Evolutionary conservation across 2,888 invertebrate species (phyloP), one percentile per base, ranked within the genome.

Genomic region (Ormyrus labotus): DNA sequence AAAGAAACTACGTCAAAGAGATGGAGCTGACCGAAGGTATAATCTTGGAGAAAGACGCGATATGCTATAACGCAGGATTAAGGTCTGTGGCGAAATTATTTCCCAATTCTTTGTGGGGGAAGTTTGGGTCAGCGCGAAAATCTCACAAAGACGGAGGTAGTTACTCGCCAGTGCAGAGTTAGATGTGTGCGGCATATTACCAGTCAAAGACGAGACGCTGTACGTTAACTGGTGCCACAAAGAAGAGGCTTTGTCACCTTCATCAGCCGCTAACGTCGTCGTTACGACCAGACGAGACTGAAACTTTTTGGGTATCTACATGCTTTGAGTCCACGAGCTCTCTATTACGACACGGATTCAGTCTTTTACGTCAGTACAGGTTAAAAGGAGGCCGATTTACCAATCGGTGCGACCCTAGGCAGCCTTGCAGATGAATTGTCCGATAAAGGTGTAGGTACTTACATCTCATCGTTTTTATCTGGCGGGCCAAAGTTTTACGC

Each of bases 281-380:
- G 9, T 77, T 8, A 71, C 68, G 0, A 83, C 81, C 73, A 78
- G 13, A 74, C 73, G 0, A 60, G 68, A 45, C 10, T 74, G 75
- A 75, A 6, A 45, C 71, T 55, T 67, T 81, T 89, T 79, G 71
- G 76, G 5, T 86, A 87, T 45, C 78, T 91, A 3, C 85, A 90
- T 10, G 78, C 74, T 11, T 80, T 91, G n/a, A n/a, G n/a, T n/a
- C n/a, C n/a, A n/a, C n/a, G n/a, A n/a, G 74, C 63, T 3, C 19
- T 61, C 8, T 80, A 76, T 34, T 47, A 61, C 11, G 80, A n/a
- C n/a, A n/a, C n/a, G n/a, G n/a, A n/a, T n/a, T n/a, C n/a, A n/a
- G n/a, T n/a, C n/a, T n/a, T n/a, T n/a, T n/a, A n/a, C n/a, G n/a
- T n/a, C n/a, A n/a, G n/a, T n/a, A n/a, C n/a, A n/a, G n/a, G n/a